phyloP scores from a whole-genome alignment of 2,888 invertebrate genomes.

The Eutolmus rufibarbis region DNA sequence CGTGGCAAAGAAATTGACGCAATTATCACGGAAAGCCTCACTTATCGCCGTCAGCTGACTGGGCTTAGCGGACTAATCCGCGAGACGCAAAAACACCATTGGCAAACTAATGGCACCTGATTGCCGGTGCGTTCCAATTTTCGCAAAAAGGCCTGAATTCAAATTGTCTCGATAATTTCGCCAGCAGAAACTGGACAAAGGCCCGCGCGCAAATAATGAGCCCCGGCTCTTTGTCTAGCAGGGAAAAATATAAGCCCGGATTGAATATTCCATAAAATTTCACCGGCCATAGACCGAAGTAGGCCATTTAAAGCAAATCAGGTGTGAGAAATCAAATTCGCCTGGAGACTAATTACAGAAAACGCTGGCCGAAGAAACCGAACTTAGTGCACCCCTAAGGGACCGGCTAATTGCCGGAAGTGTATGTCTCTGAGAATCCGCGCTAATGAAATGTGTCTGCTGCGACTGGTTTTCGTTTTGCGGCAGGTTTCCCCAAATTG shows the following conservation, averaged over 20 bases:
- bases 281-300: not conserved
- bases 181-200: not conserved
- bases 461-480: not conserved
- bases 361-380: not conserved
- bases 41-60: not conserved
- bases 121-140: not conserved
- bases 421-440: not conserved
- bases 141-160: not conserved
- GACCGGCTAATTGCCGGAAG: slow-evolving; percentile 5
- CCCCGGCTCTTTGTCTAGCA: not conserved
- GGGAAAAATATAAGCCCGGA: not conserved
- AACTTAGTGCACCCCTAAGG: not conserved
- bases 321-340: not conserved
- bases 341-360: not conserved
- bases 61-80: not conserved
- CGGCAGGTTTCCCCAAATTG: not conserved
- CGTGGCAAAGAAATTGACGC: not conserved
- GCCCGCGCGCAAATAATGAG: not conserved
- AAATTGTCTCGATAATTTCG: not conserved
- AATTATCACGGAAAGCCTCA: not conserved
- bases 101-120: not conserved
- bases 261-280: not conserved
- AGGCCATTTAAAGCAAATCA: not conserved
- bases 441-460: not conserved
- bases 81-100: not conserved